phyloP scores from a whole-genome alignment of 2,888 invertebrate species.

The Onchidella celtica region DNA sequence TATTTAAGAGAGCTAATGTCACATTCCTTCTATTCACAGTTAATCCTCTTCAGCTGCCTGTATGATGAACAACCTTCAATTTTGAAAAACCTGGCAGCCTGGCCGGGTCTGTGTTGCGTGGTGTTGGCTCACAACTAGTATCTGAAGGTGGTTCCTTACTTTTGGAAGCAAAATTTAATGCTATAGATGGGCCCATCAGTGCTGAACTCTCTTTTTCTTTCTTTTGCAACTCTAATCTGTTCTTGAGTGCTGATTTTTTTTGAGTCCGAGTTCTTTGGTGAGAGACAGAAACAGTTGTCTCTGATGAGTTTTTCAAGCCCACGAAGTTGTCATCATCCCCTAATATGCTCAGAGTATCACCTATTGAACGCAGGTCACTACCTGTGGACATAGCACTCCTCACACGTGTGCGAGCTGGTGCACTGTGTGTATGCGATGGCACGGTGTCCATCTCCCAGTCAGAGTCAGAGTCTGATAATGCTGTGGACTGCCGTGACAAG shows the following conservation, averaged over 20 bases:
- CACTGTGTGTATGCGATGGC: slow-evolving; percentile 39
- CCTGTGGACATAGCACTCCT: slow-evolving; percentile 26
- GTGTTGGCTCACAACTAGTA: slow-evolving; percentile 36
- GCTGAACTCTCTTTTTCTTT: slow-evolving; percentile 16
- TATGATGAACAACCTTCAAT: not conserved
- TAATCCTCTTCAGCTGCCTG: not conserved
- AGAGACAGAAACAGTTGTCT: not conserved
- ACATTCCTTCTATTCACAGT: not conserved
- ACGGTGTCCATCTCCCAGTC: slow-evolving; percentile 48
- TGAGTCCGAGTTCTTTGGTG: not conserved
- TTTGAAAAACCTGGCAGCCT: slow-evolving; percentile 5
- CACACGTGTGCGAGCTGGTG: slow-evolving; percentile 35
- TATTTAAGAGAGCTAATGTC: too few species aligned
- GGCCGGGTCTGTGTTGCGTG: not conserved
- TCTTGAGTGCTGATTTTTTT: slow-evolving; percentile 38
- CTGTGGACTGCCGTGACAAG: slow-evolving; percentile 40
- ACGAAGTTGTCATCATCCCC: slow-evolving; percentile 31
- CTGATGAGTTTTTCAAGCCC: not conserved
- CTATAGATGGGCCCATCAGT: slow-evolving; percentile 42
- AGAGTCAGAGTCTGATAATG: slow-evolving; percentile 55
- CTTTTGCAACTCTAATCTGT: slow-evolving; percentile 15
- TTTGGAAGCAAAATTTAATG: slow-evolving; percentile 26
- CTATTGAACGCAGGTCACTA: not conserved
- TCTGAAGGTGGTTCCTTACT: slow-evolving; percentile 26
- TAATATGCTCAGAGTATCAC: not conserved